Conservation (phyloP, 2,113 vertebrate genomes). For the Thalassarche chlororhynchos region DNA sequence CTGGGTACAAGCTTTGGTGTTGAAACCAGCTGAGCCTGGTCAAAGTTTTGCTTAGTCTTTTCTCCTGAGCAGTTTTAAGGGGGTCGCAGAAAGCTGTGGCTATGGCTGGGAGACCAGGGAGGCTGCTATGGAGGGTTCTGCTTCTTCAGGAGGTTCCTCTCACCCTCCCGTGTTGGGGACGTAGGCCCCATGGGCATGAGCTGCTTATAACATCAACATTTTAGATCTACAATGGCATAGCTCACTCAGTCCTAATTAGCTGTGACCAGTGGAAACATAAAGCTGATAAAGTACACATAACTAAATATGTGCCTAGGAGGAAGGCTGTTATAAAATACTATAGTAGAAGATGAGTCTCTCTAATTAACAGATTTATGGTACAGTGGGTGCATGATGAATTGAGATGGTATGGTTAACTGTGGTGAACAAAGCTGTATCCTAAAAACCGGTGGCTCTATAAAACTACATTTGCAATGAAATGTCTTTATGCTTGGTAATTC, state of each 20-base stretch:
- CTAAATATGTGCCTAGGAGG: not conserved
- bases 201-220: not conserved
- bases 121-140: not conserved
- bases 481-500: not conserved
- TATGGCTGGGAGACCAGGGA: not conserved
- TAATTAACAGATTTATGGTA: constrained; percentile 27
- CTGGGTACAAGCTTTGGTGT: not conserved
- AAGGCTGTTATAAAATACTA: not conserved
- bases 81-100: accelerated
- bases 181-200: not conserved
- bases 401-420: not conserved
- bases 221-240: not conserved
- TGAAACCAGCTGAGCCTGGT: not conserved
- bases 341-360: not conserved
- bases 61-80: not conserved
- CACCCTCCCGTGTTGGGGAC: not conserved
- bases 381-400: not conserved
- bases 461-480: not conserved
- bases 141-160: not conserved
- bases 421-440: not conserved
- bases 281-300: not conserved
- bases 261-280: not conserved
- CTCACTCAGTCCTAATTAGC: not conserved
- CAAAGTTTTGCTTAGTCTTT: not conserved
- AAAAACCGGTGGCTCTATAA: not conserved